Conservation (phyloP, 2,113 vertebrate genomes). For the Ophthalmolycus amberensis region DNA sequence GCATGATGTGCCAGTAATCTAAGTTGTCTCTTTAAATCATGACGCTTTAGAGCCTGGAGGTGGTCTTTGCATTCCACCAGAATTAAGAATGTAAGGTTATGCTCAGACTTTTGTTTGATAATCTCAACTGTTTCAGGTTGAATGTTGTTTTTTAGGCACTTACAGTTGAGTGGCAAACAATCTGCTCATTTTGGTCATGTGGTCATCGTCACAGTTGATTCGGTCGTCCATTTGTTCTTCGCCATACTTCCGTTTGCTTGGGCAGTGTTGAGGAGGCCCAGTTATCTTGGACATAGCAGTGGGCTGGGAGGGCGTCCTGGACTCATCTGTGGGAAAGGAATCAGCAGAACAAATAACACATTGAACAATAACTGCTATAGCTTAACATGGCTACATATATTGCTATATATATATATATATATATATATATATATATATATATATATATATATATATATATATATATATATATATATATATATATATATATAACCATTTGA, state of each 20-base stretch:
- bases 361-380: neutral
- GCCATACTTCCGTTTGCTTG: slow-evolving; percentile 93
- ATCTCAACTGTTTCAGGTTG: neutral
- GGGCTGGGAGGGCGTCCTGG: slow-evolving; percentile 90
- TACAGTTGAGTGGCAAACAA: slow-evolving; percentile 93
- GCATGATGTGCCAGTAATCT: neutral
- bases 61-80: neutral
- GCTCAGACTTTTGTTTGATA: neutral
- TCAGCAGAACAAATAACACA: slow-evolving; percentile 63
- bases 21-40: neutral
- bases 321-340: slow-evolving; percentile 87
- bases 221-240: slow-evolving; percentile 90
- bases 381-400: neutral
- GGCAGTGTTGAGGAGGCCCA: slow-evolving; percentile 91
- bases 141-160: slow-evolving; percentile 71
- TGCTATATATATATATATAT: too few relatives aligned
- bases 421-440: too few relatives aligned
- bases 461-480: too few relatives aligned
- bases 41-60: neutral
- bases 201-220: slow-evolving; percentile 91
- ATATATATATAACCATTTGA: neutral
- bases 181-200: slow-evolving; percentile 93
- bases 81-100: neutral
- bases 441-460: neutral
- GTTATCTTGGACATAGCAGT: slow-evolving; percentile 87